Evolutionary conservation across 2,888 invertebrate genomes (phyloP).

Genomic region (Yponomeuta plumbellus): DNA sequence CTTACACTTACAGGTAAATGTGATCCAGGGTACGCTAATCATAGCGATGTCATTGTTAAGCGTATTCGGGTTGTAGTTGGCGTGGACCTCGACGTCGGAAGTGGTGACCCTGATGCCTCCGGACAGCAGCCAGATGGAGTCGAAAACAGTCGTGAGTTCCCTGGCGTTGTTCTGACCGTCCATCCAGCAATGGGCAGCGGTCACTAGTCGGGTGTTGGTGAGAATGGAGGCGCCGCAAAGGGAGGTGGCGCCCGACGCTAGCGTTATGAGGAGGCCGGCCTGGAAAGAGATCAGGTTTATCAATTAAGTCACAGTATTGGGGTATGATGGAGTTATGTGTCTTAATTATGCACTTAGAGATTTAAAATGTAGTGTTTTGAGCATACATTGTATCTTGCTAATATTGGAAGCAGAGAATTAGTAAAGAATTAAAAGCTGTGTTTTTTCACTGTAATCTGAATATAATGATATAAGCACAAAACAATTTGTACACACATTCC

Average conservation of each 20-base stretch:
- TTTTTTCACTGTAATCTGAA: too few species aligned
- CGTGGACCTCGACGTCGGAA: conserved; percentile 13
- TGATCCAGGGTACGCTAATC: conserved; percentile 29
- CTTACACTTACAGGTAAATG: conserved; percentile 11
- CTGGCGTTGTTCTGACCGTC: conserved; percentile 13
- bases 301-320: too few species aligned
- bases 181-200: conserved; percentile 21
- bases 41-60: conserved; percentile 34
- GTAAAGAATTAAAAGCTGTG: too few species aligned
- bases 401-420: too few species aligned
- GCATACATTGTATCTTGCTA: too few species aligned
- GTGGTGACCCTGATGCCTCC: conserved; percentile 19
- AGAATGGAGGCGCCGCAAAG: conserved; percentile 37
- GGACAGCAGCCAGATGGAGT: conserved; percentile 18
- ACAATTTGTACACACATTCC: too few species aligned
- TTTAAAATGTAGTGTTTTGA: too few species aligned
- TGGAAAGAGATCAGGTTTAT: conserved; percentile 17
- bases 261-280: conserved; percentile 34
- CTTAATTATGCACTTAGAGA: too few species aligned
- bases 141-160: conserved; percentile 15
- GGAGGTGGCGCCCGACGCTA: conserved; percentile 29
- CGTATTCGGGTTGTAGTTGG: conserved; percentile 14
- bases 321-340: too few species aligned
- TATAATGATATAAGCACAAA: too few species aligned
- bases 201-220: conserved; percentile 25